Percentiles rank a stretch among this genome's conserved stretches.
Evolutionary conservation across 2,888 invertebrate genomes (phyloP).

Genomic region (Willowsia nigromaculata): DNA sequence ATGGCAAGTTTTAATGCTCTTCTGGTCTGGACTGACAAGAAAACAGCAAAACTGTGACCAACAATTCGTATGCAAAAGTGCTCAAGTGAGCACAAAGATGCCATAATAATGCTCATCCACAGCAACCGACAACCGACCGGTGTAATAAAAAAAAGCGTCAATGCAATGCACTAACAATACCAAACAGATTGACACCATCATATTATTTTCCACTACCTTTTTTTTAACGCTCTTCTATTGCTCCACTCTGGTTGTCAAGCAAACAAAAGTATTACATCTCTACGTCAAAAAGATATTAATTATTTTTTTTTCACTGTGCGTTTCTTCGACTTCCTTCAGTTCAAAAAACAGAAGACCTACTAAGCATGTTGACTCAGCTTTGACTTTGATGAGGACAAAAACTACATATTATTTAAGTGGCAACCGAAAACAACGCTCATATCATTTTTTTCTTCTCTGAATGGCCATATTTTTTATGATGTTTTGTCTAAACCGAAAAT

Average conservation of each 20-base stretch:
- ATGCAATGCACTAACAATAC: not conserved
- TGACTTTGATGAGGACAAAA: not conserved
- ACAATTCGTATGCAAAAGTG: not conserved
- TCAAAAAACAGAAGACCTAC: not conserved
- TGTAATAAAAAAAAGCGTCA: not conserved
- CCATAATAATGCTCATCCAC: not conserved
- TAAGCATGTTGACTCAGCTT: not conserved
- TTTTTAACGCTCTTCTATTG: not conserved
- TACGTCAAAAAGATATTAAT: constrained; percentile 18
- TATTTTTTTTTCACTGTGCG: constrained; percentile 17
- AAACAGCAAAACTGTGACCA: no score
- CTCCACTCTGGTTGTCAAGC: not conserved
- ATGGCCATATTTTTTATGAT: no score
- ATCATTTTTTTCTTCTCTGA: not conserved
- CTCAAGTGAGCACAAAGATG: not conserved
- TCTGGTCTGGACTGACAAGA: not conserved
- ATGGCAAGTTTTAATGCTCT: not conserved
- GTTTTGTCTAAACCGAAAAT: not conserved
- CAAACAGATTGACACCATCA: not conserved
- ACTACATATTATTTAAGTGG: not conserved
- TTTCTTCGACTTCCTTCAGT: constrained; percentile 12
- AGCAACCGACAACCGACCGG: not conserved
- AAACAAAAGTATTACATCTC: not conserved
- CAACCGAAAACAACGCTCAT: not conserved
- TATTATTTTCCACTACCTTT: not conserved